phyloP scores from a whole-genome alignment of 2,797 vertebrate species.

The Coreius guichenoti region DNA sequence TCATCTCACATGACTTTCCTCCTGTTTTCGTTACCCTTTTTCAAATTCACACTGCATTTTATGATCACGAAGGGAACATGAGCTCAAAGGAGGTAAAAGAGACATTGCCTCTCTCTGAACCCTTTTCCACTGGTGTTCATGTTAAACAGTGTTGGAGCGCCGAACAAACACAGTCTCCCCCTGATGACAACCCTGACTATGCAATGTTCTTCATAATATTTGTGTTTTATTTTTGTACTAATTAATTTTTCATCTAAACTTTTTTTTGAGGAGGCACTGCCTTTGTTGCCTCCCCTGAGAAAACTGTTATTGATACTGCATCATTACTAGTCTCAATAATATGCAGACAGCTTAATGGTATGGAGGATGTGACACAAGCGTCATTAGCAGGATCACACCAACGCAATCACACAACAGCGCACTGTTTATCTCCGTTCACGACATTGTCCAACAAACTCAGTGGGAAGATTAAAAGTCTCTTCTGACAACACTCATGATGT shows the following conservation, averaged over 20 bases:
- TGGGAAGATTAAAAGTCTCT: constrained; percentile 42
- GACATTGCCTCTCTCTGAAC: neutral
- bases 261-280: neutral
- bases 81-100: constrained; percentile 1
- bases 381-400: constrained; percentile 62
- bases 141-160: neutral
- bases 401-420: constrained; percentile 49
- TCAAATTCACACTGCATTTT: neutral
- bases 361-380: constrained; percentile 61
- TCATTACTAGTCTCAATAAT: constrained; percentile 33
- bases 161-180: constrained; percentile 5
- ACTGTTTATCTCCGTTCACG: constrained; percentile 52
- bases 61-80: neutral
- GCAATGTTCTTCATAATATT: neutral
- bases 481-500: constrained; percentile 30
- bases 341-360: constrained; percentile 25
- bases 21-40: neutral
- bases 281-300: neutral
- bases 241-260: constrained; percentile 9
- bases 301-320: constrained; percentile 36
- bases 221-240: constrained; percentile 14
- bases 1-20: neutral
- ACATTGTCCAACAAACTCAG: constrained; percentile 6
- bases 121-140: neutral
- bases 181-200: neutral